Evolutionary conservation across 2,113 vertebrate genomes (phyloP), one percentile per base, ranked within the genome.

Genomic region (Dicaeum eximium): DNA sequence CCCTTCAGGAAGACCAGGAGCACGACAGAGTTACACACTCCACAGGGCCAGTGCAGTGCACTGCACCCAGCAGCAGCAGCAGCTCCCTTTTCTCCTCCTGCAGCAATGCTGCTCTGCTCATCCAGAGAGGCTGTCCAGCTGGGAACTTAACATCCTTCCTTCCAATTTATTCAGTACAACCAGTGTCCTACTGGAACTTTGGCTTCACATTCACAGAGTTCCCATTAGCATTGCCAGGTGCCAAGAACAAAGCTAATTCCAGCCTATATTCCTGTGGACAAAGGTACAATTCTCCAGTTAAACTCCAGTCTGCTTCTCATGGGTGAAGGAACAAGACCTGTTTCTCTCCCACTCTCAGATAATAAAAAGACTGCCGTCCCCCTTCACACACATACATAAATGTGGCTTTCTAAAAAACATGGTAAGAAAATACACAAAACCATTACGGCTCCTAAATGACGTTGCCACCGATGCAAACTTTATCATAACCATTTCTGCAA

Each of bases 401-500:
- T 70, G 87, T 77, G 73, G 79, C 50, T 95, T 96, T 97, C 82
- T 69, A 38, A 72, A 94, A 86, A 85, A 70, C 90, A 80, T 18
- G 33, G 60, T 62, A 91, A 80, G 56, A 90, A 92, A 94, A 86
- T 54, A 73, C 22, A 92, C 58, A 90, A 86, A 93, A 91, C 47
- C 47, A 47, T 80, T 73, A 86, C 1, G 33, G 79, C 64, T 88
- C 81, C 78, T 91, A 15, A 54, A 92, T 73, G 84, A 91, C 2
- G 0, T 70, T 73, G 90, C 85, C 81, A 90, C 62, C 1, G 0
- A 83, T 64, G 64, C 64, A 92, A 88, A 83, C 62, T 91, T 92
- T 92, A 80, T 90, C 78, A 74, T 74, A 92, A 90, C 35, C 14
- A 58, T 79, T 91, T 94, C 90, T 86, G 67, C 84, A 94, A 95